These are phyloP conservation scores for Tenebrio molitor DNA, from an alignment of 1,140 invertebrate genomes.

Conservation along the genomic window DNA sequence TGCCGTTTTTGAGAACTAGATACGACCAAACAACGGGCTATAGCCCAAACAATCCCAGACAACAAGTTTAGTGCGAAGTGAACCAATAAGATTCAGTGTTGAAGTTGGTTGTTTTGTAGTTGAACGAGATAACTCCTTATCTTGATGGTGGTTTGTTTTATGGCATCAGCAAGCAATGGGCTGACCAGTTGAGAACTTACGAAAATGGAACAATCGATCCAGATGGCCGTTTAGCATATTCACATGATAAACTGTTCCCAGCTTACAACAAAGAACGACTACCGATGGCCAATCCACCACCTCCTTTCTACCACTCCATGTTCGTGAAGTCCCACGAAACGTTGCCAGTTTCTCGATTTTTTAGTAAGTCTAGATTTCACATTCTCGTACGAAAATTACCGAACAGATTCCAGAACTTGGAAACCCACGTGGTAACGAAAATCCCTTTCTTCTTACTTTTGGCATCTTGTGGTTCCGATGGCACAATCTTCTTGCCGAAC, in stretches of 20 bases:
- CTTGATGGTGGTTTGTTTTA: conserved; percentile 75
- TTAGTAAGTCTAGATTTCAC: conserved; percentile 68
- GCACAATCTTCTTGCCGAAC: conserved; percentile 73
- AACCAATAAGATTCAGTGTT: conserved; percentile 2
- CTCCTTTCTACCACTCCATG: conserved; percentile 68
- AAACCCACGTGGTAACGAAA: conserved; percentile 73
- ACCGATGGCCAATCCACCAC: conserved; percentile 74
- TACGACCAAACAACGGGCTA: conserved; percentile 69
- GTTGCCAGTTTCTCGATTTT: conserved; percentile 69
- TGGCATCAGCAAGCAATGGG: conserved; percentile 72
- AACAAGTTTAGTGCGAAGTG: conserved; percentile 70
- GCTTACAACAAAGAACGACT: conserved; percentile 69
- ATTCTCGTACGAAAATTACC: conserved; percentile 55
- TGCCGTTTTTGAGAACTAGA: conserved; percentile 69
- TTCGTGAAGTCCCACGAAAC: conserved; percentile 66
- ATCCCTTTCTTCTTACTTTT: conserved; percentile 70
- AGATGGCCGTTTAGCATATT: conserved; percentile 66
- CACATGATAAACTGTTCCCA: conserved; percentile 68
- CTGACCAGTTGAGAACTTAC: conserved; percentile 70
- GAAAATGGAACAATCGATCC: conserved; percentile 67
- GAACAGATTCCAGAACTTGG: conserved; percentile 69
- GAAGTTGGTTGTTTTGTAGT: conserved; percentile 61
- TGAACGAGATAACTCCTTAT: conserved; percentile 76
- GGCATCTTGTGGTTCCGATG: conserved; percentile 75
- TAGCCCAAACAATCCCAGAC: conserved; percentile 71